Evolutionary conservation across 2,113 vertebrate species (phyloP).

Genomic region (Climacteris rufus): DNA sequence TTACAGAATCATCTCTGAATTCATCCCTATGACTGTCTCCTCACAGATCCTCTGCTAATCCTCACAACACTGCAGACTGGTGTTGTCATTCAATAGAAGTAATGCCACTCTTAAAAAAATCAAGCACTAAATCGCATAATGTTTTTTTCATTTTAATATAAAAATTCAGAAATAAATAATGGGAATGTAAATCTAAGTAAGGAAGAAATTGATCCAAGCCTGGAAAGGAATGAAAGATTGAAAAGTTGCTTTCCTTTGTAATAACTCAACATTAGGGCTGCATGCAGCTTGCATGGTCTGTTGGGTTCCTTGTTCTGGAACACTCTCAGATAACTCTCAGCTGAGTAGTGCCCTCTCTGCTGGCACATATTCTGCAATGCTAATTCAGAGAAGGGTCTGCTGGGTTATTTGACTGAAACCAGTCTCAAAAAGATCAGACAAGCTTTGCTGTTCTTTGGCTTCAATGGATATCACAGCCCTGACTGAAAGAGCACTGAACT

Average conservation of each 20-base stretch:
- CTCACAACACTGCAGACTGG: neutral
- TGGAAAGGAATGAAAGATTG: neutral
- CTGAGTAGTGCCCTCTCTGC: neutral
- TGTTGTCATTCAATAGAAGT: neutral
- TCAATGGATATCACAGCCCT: neutral
- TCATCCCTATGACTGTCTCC: neutral
- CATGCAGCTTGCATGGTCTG: neutral
- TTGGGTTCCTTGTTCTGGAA: neutral
- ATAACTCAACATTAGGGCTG: neutral
- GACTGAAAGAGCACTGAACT: neutral
- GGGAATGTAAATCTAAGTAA: neutral
- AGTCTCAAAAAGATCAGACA: neutral
- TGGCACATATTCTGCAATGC: neutral
- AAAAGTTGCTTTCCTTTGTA: neutral
- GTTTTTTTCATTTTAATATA: neutral
- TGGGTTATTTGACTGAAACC: neutral
- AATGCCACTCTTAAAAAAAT: neutral
- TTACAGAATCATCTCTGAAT: neutral
- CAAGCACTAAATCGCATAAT: neutral
- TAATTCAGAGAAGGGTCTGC: neutral
- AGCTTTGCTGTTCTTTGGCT: slow-evolving; percentile 14
- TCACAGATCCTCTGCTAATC: neutral
- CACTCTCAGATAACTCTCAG: neutral
- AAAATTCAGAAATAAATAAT: neutral
- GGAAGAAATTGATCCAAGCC: neutral